Evolutionary conservation across 2,797 vertebrate species (phyloP).

Genomic region (Phaenicophaeus curvirostris): DNA sequence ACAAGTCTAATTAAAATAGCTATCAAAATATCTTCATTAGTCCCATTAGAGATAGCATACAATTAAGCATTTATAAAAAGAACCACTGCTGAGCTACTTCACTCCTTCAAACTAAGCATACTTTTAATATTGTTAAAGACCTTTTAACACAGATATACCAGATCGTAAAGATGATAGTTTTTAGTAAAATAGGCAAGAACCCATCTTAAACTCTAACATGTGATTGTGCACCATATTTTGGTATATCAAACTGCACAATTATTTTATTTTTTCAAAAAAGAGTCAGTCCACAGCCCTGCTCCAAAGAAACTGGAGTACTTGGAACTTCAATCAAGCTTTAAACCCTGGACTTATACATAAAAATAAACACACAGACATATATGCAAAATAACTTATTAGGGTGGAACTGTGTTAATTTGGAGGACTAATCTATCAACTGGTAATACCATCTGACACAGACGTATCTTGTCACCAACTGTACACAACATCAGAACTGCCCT

Average conservation of each 20-base stretch:
- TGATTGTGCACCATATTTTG: neutral
- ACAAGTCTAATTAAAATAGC: neutral
- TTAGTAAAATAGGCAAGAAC: neutral
- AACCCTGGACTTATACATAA: neutral
- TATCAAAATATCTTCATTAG: neutral
- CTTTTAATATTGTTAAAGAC: neutral
- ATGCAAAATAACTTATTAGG: neutral
- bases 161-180: neutral
- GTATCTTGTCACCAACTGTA: neutral
- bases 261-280: neutral
- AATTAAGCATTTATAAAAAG: neutral
- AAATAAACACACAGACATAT: neutral
- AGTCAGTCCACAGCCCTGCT: neutral
- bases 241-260: neutral
- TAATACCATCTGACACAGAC: neutral
- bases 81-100: neutral
- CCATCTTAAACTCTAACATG: neutral
- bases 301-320: neutral
- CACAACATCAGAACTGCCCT: rapidly evolving
- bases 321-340: neutral
- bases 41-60: neutral
- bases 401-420: neutral
- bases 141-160: neutral
- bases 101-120: neutral
- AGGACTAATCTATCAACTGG: neutral